Conservation (phyloP, 2,113 vertebrate genomes). For the Eira barbara region DNA sequence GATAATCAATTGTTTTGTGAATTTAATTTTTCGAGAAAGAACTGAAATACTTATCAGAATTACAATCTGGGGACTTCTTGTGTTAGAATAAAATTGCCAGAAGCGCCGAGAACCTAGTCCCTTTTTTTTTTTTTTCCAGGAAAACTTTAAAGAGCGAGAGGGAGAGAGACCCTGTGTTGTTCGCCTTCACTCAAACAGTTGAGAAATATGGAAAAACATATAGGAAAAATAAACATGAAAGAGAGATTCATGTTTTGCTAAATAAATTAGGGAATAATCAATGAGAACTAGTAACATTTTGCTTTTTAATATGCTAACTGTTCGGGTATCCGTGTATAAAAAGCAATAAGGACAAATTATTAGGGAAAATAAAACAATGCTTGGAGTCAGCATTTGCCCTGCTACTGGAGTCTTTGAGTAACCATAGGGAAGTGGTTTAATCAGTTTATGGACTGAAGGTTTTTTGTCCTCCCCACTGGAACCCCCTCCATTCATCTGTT, state of each 20-base stretch:
- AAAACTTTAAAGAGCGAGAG: background rate
- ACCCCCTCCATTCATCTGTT: background rate
- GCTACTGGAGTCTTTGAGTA: background rate
- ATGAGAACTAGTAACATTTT: slow-evolving; percentile 18
- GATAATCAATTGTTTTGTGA: slow-evolving; percentile 85
- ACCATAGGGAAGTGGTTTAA: background rate
- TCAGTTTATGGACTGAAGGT: too few species aligned
- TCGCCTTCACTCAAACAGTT: slow-evolving; percentile 34
- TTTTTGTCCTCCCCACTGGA: background rate
- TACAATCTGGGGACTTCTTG: slow-evolving; percentile 63
- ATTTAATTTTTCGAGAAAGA: slow-evolving; percentile 78
- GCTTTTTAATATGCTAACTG: slow-evolving; percentile 46
- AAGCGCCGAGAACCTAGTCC: background rate
- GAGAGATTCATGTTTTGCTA: background rate
- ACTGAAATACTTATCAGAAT: slow-evolving; percentile 76
- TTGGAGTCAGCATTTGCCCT: slow-evolving; percentile 22
- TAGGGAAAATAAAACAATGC: slow-evolving; percentile 36
- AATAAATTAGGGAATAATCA: background rate
- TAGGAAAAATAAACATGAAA: slow-evolving; percentile 39
- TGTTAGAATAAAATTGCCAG: slow-evolving; percentile 59
- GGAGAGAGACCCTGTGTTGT: background rate
- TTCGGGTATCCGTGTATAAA: slow-evolving; percentile 12
- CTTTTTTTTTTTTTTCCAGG: background rate
- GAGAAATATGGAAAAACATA: slow-evolving; percentile 59
- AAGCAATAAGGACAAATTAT: slow-evolving; percentile 41